phyloP scores from a whole-genome alignment of 2,888 invertebrate genomes.

The Caradrina kadenii region DNA sequence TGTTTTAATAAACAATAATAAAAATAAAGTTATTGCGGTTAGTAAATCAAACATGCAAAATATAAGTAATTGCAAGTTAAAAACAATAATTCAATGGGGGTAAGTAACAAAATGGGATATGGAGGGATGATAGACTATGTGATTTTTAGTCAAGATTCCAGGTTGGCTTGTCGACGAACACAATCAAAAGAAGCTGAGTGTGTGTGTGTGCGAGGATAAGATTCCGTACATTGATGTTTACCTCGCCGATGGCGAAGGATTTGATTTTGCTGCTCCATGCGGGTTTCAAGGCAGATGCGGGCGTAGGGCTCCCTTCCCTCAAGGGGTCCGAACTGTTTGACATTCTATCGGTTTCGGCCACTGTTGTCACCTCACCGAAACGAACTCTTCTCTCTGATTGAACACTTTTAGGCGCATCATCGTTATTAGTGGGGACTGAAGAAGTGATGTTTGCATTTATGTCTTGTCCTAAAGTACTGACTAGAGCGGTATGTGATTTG shows the following conservation, averaged over 20 bases:
- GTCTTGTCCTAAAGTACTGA: constrained; percentile 79
- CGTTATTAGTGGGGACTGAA: constrained; percentile 72
- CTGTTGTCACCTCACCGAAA: constrained; percentile 87
- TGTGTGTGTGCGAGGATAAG: constrained; percentile 80
- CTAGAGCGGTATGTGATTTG: constrained; percentile 75
- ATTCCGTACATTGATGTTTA: constrained; percentile 88
- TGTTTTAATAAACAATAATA: constrained; percentile 74
- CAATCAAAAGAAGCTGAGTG: constrained; percentile 89
- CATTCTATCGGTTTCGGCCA: constrained; percentile 81
- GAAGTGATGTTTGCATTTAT: constrained; percentile 83
- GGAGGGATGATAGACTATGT: constrained; percentile 78
- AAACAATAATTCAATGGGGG: constrained; percentile 75
- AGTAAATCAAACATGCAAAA: constrained; percentile 86
- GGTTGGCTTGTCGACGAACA: constrained; percentile 87
- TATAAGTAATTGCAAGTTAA: constrained; percentile 87
- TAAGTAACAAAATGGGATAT: constrained; percentile 82
- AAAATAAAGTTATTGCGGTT: constrained; percentile 76
- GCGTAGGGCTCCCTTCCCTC: constrained; percentile 82
- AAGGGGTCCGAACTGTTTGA: constrained; percentile 81
- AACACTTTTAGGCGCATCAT: constrained; percentile 81
- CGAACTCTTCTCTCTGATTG: constrained; percentile 88
- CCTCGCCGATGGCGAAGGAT: constrained; percentile 90
- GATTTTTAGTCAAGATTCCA: constrained; percentile 79
- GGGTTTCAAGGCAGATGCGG: constrained; percentile 83
- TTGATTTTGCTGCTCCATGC: constrained; percentile 89